These are phyloP conservation scores for Drosophila novamexicana DNA, from an alignment of 1,140 invertebrate genomes.

Conservation along the genomic window DNA sequence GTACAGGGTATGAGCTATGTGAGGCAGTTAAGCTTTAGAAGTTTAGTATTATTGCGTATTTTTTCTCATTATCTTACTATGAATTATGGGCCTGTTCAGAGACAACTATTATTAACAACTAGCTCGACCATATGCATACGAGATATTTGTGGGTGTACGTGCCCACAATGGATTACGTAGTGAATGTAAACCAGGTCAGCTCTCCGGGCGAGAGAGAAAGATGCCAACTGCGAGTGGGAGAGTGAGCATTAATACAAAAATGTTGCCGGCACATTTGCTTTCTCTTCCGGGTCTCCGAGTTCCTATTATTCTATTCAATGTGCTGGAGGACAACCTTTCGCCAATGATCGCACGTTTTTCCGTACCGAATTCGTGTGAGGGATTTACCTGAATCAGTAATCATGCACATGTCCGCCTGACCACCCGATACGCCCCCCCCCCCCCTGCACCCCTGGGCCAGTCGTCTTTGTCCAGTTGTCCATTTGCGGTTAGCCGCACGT, in stretches of 20 bases:
- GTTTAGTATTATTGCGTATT: neutral
- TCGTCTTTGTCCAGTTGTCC: slow-evolving; percentile 7
- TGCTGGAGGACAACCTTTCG: slow-evolving; percentile 49
- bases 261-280: neutral
- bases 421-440: neutral
- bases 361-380: slow-evolving; percentile 41
- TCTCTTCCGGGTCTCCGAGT: slow-evolving; percentile 28
- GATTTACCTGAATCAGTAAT: slow-evolving; percentile 73
- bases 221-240: neutral
- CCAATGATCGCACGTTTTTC: slow-evolving; percentile 40
- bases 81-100: slow-evolving; percentile 17
- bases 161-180: slow-evolving; percentile 8
- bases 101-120: slow-evolving; percentile 13
- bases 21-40: neutral
- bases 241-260: neutral
- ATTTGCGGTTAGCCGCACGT: slow-evolving; percentile 52
- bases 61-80: slow-evolving; percentile 17
- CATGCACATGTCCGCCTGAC: slow-evolving; percentile 6
- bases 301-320: slow-evolving; percentile 13
- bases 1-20: neutral
- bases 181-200: slow-evolving; percentile 50
- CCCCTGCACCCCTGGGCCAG: neutral
- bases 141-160: slow-evolving; percentile 22
- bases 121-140: slow-evolving; percentile 5
- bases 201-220: neutral